These are phyloP conservation scores for Pseudolaguvia tuberculata DNA, from an alignment of 2,113 vertebrate species.

Conservation along the genomic window DNA sequence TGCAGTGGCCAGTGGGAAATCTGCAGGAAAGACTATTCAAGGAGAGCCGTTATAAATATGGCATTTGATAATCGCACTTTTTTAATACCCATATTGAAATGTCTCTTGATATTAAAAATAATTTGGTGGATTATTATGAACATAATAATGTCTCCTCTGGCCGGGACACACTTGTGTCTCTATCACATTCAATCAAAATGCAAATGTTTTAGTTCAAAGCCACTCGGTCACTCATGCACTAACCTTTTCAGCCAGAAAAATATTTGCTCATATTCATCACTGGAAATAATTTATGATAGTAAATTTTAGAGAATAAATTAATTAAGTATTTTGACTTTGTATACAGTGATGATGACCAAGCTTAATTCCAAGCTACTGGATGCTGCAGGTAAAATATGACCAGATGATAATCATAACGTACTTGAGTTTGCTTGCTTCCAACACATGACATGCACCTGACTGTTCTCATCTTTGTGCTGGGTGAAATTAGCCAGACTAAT, in stretches of 20 bases:
- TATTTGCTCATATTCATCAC: background rate
- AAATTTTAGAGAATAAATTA: background rate
- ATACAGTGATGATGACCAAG: background rate
- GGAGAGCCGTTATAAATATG: conserved; percentile 28
- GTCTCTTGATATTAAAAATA: conserved; percentile 62
- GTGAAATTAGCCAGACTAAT: background rate
- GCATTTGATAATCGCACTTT: conserved; percentile 39
- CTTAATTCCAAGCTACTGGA: background rate
- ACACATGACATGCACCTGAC: background rate
- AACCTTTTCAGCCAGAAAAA: conserved; percentile 1
- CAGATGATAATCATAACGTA: background rate
- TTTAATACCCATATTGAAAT: conserved; percentile 31
- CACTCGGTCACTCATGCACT: conserved; percentile 15
- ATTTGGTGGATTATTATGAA: conserved; percentile 50
- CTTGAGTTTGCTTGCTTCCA: background rate
- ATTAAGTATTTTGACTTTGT: background rate
- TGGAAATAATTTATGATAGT: conserved; percentile 1
- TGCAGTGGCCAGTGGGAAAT: conserved; percentile 27
- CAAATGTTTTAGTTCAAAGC: conserved; percentile 49
- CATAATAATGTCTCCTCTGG: conserved; percentile 37
- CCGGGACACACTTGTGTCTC: conserved; percentile 19
- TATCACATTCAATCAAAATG: conserved; percentile 58
- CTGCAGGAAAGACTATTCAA: conserved; percentile 19
- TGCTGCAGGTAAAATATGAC: background rate
- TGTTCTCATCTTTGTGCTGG: background rate